These are phyloP conservation scores for Ormyrus labotus DNA, from an alignment of 2,888 invertebrate genomes.

Conservation along the genomic window DNA sequence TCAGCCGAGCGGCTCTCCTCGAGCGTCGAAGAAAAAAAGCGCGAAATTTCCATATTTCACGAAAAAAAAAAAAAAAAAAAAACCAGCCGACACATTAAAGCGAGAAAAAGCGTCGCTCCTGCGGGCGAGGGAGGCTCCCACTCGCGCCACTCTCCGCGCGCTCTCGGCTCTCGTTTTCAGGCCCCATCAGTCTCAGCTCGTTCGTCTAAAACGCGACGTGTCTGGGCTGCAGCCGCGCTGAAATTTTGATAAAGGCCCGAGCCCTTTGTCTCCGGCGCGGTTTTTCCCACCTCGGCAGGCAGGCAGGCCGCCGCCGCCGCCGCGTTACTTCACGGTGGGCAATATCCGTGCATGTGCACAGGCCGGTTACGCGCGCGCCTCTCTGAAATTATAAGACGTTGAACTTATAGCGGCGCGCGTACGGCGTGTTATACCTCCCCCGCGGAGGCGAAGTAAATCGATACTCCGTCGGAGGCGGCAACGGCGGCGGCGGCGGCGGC, in stretches of 20 bases:
- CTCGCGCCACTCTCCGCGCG: no score
- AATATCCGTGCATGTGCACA: no score
- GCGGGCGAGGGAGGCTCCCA: no score
- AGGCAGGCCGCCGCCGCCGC: no score
- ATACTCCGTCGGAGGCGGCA: constrained; percentile 3
- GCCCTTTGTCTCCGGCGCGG: constrained; percentile 25
- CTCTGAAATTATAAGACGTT: constrained; percentile 61
- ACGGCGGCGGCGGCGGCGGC: constrained; percentile 1
- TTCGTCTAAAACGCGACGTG: neutral
- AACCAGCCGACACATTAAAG: no score
- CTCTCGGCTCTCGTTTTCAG: constrained; percentile 13
- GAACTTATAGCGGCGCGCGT: constrained; percentile 53
- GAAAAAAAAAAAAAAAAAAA: no score
- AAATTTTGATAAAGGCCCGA: constrained; percentile 47
- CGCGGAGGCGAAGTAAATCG: constrained; percentile 25
- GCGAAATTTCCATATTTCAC: no score
- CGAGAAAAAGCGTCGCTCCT: no score
- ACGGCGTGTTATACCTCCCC: neutral
- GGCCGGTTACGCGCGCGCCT: neutral
- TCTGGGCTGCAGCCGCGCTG: constrained; percentile 13
- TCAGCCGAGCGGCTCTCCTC: no score
- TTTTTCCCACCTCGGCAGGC: no score
- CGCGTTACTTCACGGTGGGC: no score
- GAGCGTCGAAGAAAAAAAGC: no score
- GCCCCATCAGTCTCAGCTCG: constrained; percentile 18